Percentiles rank a stretch among this genome's conserved stretches.
Evolutionary conservation across 2,888 invertebrate species (phyloP).

Genomic region (Amphipoea oculea): DNA sequence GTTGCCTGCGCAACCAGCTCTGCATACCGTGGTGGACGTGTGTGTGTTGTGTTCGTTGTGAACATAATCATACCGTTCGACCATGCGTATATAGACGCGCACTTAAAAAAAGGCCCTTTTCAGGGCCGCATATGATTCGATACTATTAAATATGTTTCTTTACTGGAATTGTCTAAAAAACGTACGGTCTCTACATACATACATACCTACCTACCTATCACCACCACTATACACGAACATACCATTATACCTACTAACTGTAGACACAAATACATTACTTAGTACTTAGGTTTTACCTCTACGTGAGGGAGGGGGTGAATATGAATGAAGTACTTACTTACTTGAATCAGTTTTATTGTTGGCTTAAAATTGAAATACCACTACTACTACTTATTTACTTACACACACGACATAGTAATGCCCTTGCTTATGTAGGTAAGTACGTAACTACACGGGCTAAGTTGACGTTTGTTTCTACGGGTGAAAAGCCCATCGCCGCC

Average conservation of each 20-base stretch:
- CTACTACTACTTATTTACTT: too few relatives aligned
- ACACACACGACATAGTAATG: too few relatives aligned
- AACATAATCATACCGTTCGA: slow-evolving; percentile 1
- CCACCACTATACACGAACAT: too few relatives aligned
- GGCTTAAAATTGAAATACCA: too few relatives aligned
- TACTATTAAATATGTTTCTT: slow-evolving; percentile 12
- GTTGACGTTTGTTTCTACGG: not conserved
- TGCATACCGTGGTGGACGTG: not conserved
- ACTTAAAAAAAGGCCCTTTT: slow-evolving; percentile 66
- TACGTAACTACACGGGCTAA: too few relatives aligned
- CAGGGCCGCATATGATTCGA: slow-evolving; percentile 50
- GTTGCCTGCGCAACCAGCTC: slow-evolving; percentile 2
- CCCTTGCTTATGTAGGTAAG: too few relatives aligned
- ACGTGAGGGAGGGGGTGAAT: too few relatives aligned
- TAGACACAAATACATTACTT: too few relatives aligned
- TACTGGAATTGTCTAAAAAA: slow-evolving; percentile 8
- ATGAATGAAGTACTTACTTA: not conserved
- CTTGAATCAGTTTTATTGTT: too few relatives aligned
- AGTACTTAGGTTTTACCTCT: too few relatives aligned
- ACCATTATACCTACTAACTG: too few relatives aligned
- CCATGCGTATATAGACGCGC: not conserved
- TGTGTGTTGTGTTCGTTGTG: slow-evolving; percentile 1
- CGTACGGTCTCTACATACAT: not conserved
- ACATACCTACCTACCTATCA: not conserved
- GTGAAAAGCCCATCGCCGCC: not conserved